Conservation (phyloP, 2,888 invertebrate species). For the Aphodius sticticus region DNA sequence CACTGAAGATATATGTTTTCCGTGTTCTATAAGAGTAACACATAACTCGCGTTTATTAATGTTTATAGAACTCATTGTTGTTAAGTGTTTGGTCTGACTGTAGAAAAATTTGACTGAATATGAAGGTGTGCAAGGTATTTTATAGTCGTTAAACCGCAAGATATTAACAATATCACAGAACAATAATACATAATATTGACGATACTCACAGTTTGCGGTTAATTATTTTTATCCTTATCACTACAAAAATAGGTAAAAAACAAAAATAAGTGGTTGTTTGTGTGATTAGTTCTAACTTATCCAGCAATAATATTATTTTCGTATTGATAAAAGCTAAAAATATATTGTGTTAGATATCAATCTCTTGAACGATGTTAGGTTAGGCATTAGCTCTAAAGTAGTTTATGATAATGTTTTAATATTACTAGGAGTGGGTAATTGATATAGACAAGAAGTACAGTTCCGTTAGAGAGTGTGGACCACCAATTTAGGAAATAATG, state of each 20-base stretch:
- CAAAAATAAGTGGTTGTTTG: background rate
- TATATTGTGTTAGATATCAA: background rate
- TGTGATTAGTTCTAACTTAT: background rate
- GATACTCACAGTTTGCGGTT: background rate
- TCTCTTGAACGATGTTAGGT: background rate
- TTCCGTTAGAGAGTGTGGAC: background rate
- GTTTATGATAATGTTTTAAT: background rate
- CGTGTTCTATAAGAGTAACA: no score
- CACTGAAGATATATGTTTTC: no score
- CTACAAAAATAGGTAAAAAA: background rate
- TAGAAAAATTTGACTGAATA: no score
- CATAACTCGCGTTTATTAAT: no score
- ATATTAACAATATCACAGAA: background rate
- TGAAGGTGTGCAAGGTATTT: no score
- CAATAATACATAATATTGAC: background rate
- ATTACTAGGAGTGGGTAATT: background rate
- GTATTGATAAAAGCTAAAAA: constrained; percentile 4
- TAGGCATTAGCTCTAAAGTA: background rate
- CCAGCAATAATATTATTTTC: background rate
- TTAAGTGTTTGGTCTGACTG: no score
- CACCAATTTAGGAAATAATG: background rate
- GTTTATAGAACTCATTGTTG: no score
- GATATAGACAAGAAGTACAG: background rate
- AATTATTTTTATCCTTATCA: background rate
- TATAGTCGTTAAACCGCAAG: background rate